A percentile compares a stretch with the other conserved stretches of the same genome.
Conservation (phyloP, 2,888 invertebrate species). For the Opisthograptis luteolata region DNA sequence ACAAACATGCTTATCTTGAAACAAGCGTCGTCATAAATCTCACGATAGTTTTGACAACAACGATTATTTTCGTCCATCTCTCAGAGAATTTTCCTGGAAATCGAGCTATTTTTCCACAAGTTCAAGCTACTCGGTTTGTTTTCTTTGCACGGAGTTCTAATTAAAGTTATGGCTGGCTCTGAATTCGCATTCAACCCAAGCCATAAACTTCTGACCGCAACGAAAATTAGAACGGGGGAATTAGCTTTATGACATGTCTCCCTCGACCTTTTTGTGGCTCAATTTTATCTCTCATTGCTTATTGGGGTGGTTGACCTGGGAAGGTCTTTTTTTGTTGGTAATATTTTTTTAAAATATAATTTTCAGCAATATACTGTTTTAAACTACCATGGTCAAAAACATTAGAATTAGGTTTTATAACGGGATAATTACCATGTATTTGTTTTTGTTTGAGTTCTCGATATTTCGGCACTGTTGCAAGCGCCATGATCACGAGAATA, state of each 20-base stretch:
- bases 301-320: constrained; percentile 5
- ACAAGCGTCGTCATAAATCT: constrained; percentile 5
- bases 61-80: constrained; percentile 6
- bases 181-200: constrained; percentile 45
- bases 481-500: no score
- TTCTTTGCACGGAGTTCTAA: constrained; percentile 68
- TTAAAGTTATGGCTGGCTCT: constrained; percentile 70
- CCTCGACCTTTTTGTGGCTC: constrained; percentile 21
- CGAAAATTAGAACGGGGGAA: constrained; percentile 26
- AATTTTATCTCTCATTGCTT: constrained; percentile 18
- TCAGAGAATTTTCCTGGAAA: constrained; percentile 40
- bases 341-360: background rate
- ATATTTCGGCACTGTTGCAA: no score
- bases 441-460: no score
- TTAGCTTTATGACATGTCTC: constrained; percentile 29
- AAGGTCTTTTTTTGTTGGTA: background rate
- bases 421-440: no score
- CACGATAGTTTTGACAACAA: constrained; percentile 13
- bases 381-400: no score
- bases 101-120: constrained; percentile 58
- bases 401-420: no score
- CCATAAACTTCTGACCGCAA: constrained; percentile 31
- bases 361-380: no score
- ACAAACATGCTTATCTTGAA: background rate
- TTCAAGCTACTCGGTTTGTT: constrained; percentile 53